Percentiles rank a stretch among this genome's conserved stretches.
These are phyloP conservation scores for Aphelenchoides fujianensis DNA, from an alignment of 1,140 invertebrate species.

Conservation along the genomic window DNA sequence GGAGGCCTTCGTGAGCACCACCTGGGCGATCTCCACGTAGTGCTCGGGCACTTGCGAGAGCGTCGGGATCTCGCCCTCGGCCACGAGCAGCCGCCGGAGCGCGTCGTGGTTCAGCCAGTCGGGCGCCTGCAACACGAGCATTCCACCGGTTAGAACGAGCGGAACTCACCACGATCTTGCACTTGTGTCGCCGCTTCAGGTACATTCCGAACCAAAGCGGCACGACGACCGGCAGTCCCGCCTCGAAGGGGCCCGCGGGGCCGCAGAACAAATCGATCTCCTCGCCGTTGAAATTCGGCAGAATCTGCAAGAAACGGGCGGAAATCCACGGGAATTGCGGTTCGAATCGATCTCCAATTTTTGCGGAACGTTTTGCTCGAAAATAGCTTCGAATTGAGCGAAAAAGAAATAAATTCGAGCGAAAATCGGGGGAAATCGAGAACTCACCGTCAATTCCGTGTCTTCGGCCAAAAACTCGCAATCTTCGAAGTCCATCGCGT, in stretches of 20 bases:
- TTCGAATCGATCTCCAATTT: not conserved
- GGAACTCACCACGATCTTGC: conserved; percentile 70
- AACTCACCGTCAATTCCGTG: conserved; percentile 38
- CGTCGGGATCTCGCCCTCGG: conserved; percentile 75
- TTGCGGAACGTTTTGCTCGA: not conserved
- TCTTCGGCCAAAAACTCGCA: conserved; percentile 87
- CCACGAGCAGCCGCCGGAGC: conserved; percentile 77
- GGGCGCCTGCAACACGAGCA: conserved; percentile 67
- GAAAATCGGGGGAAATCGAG: not conserved
- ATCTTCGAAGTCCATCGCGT: conserved; percentile 27
- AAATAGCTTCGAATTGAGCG: not conserved
- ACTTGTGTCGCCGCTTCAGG: conserved; percentile 86
- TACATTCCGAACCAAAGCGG: conserved; percentile 93
- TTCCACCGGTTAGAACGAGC: not conserved
- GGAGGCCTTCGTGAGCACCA: conserved; percentile 73
- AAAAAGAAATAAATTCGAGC: not conserved
- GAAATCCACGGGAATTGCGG: not conserved
- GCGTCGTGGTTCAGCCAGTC: conserved; percentile 87
- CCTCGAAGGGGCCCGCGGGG: conserved; percentile 75
- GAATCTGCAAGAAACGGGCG: conserved; percentile 66
- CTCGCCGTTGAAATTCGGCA: conserved; percentile 82
- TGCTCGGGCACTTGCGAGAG: conserved; percentile 77
- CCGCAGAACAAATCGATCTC: conserved; percentile 68
- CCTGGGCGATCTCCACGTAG: conserved; percentile 83
- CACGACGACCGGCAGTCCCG: conserved; percentile 73